Percentiles rank a stretch among this genome's conserved stretches.
phyloP scores from a whole-genome alignment of 2,797 vertebrate species.

The Thunnus albacares region DNA sequence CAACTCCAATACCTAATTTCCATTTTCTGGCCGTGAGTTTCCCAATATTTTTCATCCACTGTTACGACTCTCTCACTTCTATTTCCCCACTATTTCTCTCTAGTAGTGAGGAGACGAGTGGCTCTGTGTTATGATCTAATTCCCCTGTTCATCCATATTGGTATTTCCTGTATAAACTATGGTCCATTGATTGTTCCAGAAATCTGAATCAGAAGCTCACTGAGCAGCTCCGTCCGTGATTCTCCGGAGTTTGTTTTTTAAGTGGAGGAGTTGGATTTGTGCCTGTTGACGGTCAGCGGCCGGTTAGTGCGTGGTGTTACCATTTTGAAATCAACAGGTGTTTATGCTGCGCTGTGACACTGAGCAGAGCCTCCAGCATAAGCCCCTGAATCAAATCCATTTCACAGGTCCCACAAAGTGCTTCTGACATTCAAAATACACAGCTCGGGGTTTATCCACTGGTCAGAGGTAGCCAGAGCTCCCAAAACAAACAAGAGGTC shows the following conservation, averaged over 20 bases:
- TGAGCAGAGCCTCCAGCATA: conserved; percentile 77
- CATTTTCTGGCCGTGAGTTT: conserved; percentile 78
- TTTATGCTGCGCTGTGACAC: conserved; percentile 81
- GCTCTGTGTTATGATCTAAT: conserved; percentile 74
- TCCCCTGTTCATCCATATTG: conserved; percentile 78
- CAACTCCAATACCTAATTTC: conserved; percentile 85
- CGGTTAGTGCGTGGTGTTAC: conserved; percentile 60
- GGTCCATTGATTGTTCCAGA: conserved; percentile 82
- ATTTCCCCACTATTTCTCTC: conserved; percentile 59
- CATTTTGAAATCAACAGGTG: conserved; percentile 84
- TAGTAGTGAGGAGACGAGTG: conserved; percentile 52
- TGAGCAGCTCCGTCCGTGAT: conserved; percentile 30
- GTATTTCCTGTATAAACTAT: conserved; percentile 84
- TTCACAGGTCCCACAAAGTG: conserved; percentile 83
- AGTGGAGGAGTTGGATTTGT: conserved; percentile 64
- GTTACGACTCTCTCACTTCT: conserved; percentile 65
- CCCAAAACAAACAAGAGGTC: conserved; percentile 84
- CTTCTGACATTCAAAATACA: conserved; percentile 86
- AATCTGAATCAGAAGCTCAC: conserved; percentile 78
- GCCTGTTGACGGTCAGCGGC: conserved; percentile 64
- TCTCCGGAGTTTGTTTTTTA: conserved; percentile 61
- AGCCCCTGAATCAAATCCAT: conserved; percentile 80
- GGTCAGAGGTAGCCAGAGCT: conserved; percentile 82
- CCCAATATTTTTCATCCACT: conserved; percentile 77
- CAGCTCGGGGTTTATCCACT: conserved; percentile 78